These are phyloP conservation scores for Micoletzkya japonica DNA, from an alignment of 2,888 invertebrate species.

Conservation along the genomic window DNA sequence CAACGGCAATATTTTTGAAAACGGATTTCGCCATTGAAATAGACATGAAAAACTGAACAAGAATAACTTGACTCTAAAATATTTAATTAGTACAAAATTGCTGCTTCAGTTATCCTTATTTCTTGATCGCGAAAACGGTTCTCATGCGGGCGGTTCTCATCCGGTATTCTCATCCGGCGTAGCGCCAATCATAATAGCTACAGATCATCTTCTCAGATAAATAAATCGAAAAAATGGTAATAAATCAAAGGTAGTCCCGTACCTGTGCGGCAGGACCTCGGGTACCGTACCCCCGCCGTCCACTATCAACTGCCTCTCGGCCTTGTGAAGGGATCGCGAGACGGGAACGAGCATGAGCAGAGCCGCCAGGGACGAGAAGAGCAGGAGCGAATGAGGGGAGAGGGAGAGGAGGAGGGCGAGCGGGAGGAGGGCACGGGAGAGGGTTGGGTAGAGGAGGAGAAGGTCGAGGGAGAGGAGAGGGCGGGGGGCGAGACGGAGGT, in stretches of 20 bases:
- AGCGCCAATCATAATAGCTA: no score
- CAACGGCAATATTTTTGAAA: no score
- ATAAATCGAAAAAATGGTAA: background rate
- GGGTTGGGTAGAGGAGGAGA: slow-evolving; percentile 6
- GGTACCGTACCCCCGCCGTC: slow-evolving; percentile 11
- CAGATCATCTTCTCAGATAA: no score
- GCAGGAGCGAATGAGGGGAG: background rate
- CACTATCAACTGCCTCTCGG: slow-evolving; percentile 9
- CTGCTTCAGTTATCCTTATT: no score
- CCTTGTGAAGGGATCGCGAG: slow-evolving; percentile 19
- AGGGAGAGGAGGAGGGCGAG: background rate
- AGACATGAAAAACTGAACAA: no score
- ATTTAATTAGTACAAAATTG: no score
- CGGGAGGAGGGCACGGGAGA: slow-evolving; percentile 11
- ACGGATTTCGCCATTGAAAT: no score
- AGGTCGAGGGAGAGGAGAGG: slow-evolving; percentile 24
- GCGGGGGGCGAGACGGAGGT: slow-evolving; percentile 9
- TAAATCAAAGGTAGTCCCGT: background rate
- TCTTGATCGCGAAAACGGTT: no score
- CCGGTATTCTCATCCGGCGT: no score
- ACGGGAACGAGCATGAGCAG: background rate
- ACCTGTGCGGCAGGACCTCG: slow-evolving; percentile 14
- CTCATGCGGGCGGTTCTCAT: no score
- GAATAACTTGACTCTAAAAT: no score
- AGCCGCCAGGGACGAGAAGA: background rate